Conservation (phyloP, 1,140 invertebrate species). For the Acyrthosiphon pisum region DNA sequence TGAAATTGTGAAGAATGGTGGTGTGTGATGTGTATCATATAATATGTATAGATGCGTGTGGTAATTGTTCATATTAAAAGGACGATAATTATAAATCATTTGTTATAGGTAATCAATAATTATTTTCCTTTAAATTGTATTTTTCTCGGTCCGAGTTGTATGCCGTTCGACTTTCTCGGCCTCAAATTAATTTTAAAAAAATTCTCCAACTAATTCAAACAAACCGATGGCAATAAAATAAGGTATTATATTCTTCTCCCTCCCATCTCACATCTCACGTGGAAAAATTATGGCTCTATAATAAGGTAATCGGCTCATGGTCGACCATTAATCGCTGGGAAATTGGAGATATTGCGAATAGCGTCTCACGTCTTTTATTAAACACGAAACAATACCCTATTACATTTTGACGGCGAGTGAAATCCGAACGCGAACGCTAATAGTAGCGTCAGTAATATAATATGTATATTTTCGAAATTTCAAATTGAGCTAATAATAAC, state of each 20-base stretch:
- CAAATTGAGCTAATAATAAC: background rate
- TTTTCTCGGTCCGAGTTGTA: background rate
- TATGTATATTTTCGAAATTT: background rate
- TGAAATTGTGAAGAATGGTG: no score
- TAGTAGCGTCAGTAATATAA: background rate
- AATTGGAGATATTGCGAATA: no score
- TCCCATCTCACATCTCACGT: no score
- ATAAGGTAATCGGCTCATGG: no score
- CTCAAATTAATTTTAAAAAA: background rate
- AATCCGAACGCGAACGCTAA: background rate
- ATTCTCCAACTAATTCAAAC: background rate
- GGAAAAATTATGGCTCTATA: background rate
- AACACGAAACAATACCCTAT: background rate
- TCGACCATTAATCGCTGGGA: no score
- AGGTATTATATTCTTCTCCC: no score
- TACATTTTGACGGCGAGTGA: background rate
- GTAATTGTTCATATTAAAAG: no score
- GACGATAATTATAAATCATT: no score
- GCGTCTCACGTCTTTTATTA: background rate
- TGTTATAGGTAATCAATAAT: background rate
- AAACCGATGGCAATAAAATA: background rate
- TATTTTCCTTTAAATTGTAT: background rate
- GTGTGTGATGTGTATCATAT: no score
- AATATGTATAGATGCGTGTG: no score
- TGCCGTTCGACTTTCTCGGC: background rate